A percentile compares a stretch with the other conserved stretches of the same genome.
Conservation (phyloP, 2,797 vertebrate species). For the Acanthurus lineatus region DNA sequence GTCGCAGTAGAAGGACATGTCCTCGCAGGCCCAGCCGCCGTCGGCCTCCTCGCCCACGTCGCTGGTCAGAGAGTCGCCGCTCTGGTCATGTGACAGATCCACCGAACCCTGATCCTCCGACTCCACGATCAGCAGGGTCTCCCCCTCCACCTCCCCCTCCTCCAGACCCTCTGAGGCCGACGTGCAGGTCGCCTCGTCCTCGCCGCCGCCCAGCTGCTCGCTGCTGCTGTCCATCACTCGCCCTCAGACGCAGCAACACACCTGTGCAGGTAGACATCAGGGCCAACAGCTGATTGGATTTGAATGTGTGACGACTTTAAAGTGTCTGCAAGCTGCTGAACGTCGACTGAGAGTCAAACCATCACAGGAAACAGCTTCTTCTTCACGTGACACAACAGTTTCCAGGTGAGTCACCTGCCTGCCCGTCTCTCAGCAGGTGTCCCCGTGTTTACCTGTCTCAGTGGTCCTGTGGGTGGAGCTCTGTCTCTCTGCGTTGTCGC, state of each 20-base stretch:
- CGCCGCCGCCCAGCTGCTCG: slow-evolving; percentile 82
- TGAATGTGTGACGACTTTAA: too few relatives aligned
- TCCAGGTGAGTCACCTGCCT: neutral
- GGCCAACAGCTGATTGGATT: too few relatives aligned
- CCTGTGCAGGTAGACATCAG: slow-evolving; percentile 4
- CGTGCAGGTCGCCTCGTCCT: slow-evolving; percentile 91
- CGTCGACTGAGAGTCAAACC: neutral
- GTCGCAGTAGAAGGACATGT: slow-evolving; percentile 96
- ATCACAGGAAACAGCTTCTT: neutral
- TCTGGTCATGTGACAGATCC: slow-evolving; percentile 97
- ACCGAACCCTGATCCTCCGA: slow-evolving; percentile 96
- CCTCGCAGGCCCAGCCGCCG: slow-evolving; percentile 90
- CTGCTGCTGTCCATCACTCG: slow-evolving; percentile 69
- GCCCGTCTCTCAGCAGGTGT: neutral
- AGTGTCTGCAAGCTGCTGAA: too few relatives aligned
- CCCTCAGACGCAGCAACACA: neutral
- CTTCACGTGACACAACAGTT: too few relatives aligned
- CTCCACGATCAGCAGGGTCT: slow-evolving; percentile 96
- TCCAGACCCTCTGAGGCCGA: slow-evolving; percentile 96
- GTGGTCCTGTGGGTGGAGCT: slow-evolving; percentile 40
- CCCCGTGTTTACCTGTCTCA: slow-evolving; percentile 28
- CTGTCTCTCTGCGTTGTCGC: slow-evolving; percentile 71
- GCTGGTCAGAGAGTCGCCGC: slow-evolving; percentile 95
- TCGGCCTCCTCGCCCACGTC: slow-evolving; percentile 89
- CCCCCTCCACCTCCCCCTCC: slow-evolving; percentile 97